Evolutionary conservation across 2,797 vertebrate species (phyloP).

Genomic region (Onychomys arenicola): DNA sequence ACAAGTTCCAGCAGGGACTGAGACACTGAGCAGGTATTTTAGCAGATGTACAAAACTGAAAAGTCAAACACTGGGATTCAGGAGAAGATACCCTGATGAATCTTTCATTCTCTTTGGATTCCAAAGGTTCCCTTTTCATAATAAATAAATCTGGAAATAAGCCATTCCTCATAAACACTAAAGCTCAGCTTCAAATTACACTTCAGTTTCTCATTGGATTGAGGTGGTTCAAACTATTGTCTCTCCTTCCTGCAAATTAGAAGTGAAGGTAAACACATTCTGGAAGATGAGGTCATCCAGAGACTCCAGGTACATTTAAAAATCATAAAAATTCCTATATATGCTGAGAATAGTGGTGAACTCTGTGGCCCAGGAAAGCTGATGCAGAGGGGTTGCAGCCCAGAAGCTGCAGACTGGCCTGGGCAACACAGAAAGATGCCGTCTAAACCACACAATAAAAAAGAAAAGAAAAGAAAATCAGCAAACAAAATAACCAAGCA

Average conservation of each 20-base stretch:
- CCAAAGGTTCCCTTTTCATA: neutral
- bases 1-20: neutral
- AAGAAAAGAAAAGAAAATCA: neutral
- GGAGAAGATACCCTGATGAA: neutral
- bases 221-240: neutral
- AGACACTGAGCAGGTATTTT: neutral
- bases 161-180: neutral
- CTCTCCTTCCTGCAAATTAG: neutral
- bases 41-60: neutral
- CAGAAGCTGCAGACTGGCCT: neutral
- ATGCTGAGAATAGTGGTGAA: neutral
- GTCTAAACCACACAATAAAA: neutral
- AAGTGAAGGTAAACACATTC: conserved; percentile 15
- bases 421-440: neutral
- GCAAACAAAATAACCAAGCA: neutral
- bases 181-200: conserved; percentile 41
- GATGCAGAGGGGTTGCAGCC: neutral
- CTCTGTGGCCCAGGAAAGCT: neutral
- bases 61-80: conserved; percentile 33
- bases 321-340: neutral
- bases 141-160: conserved; percentile 47
- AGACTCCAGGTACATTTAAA: neutral
- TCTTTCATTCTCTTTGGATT: conserved; percentile 1
- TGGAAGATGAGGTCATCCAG: neutral
- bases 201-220: neutral